These are phyloP conservation scores for Norana najaformis DNA, from an alignment of 2,888 invertebrate genomes.

Conservation along the genomic window DNA sequence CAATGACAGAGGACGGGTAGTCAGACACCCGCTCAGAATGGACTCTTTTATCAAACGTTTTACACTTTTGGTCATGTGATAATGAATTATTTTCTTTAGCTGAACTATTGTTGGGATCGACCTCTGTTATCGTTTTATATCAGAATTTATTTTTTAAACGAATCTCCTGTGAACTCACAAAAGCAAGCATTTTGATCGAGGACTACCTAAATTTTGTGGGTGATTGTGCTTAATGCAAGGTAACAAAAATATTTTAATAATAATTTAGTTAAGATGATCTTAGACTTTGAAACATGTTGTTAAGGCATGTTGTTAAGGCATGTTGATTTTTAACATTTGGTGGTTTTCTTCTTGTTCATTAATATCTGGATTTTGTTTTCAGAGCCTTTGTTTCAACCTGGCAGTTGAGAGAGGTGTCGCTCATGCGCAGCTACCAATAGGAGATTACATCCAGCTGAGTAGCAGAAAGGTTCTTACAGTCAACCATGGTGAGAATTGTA, in stretches of 20 bases:
- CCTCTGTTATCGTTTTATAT: too few relatives aligned
- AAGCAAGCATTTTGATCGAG: not conserved
- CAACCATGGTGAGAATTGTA: conserved; percentile 74
- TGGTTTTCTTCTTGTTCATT: not conserved
- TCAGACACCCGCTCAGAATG: too few relatives aligned
- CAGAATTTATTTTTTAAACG: too few relatives aligned
- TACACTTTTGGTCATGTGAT: too few relatives aligned
- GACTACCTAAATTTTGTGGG: not conserved
- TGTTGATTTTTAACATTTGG: not conserved
- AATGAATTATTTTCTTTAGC: too few relatives aligned
- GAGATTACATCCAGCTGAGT: conserved; percentile 86
- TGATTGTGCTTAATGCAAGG: too few relatives aligned
- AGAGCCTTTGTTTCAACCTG: conserved; percentile 82
- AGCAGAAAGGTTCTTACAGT: conserved; percentile 90
- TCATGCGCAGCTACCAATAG: conserved; percentile 83
- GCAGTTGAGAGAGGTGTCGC: conserved; percentile 77
- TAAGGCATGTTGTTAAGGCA: not conserved
- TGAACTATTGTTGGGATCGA: too few relatives aligned
- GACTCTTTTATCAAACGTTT: too few relatives aligned
- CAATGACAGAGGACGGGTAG: too few relatives aligned
- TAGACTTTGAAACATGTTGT: not conserved
- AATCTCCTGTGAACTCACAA: too few relatives aligned
- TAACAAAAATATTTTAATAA: conserved; percentile 1
- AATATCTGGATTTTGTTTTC: conserved; percentile 38
- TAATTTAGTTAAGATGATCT: not conserved